These are phyloP conservation scores for Drosophila micromelanica DNA, from an alignment of 1,140 invertebrate species.

Conservation along the genomic window DNA sequence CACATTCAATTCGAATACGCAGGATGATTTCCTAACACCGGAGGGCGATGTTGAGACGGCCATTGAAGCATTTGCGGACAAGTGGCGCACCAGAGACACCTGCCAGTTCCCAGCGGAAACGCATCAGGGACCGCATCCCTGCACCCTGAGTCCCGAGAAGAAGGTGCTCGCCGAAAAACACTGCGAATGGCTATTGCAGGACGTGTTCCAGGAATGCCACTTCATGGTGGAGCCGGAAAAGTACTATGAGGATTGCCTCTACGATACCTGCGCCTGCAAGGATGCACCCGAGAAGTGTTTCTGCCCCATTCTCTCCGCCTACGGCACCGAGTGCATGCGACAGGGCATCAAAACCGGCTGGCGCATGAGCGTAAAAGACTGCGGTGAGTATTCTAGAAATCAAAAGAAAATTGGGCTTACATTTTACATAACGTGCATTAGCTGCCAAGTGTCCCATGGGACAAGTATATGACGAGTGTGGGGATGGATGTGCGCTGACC, in stretches of 20 bases:
- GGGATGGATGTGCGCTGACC: slow-evolving; percentile 89
- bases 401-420: no score
- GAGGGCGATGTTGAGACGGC: slow-evolving; percentile 92
- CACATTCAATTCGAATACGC: slow-evolving; percentile 93
- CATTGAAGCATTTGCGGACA: slow-evolving; percentile 91
- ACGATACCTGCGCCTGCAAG: slow-evolving; percentile 94
- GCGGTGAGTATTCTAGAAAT: slow-evolving; percentile 83
- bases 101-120: slow-evolving; percentile 87
- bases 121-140: slow-evolving; percentile 87
- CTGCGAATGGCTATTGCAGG: slow-evolving; percentile 88
- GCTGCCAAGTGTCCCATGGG: slow-evolving; percentile 90
- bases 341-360: slow-evolving; percentile 90
- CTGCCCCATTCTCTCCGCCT: slow-evolving; percentile 92
- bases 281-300: slow-evolving; percentile 88
- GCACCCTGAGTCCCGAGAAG: slow-evolving; percentile 89
- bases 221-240: slow-evolving; percentile 91
- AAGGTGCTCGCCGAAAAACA: slow-evolving; percentile 88
- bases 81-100: slow-evolving; percentile 92
- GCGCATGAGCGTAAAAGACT: slow-evolving; percentile 91
- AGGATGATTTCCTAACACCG: slow-evolving; percentile 94
- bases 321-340: slow-evolving; percentile 91
- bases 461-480: slow-evolving; percentile 92
- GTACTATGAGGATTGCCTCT: slow-evolving; percentile 92
- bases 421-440: not conserved
- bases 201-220: slow-evolving; percentile 92